phyloP scores from a whole-genome alignment of 2,888 invertebrate genomes.

The Spicauda simplicius region DNA sequence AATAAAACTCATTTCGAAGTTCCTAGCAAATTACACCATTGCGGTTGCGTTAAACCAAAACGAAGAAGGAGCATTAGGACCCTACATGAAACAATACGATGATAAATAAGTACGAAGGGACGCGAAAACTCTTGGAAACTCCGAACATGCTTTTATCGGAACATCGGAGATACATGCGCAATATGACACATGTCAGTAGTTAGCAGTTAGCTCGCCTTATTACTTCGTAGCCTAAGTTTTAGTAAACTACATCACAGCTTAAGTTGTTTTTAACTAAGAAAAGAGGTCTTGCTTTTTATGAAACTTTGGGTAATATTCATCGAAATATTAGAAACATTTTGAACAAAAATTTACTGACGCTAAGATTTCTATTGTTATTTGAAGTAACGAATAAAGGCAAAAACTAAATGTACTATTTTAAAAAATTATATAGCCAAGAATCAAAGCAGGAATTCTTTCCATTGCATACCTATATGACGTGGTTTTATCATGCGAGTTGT shows the following conservation, averaged over 20 bases:
- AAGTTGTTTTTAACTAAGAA: not conserved
- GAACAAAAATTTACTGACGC: too few relatives aligned
- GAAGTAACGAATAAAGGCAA: too few relatives aligned
- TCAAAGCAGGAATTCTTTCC: too few relatives aligned
- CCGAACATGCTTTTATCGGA: conserved; percentile 31
- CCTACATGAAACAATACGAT: conserved; percentile 16
- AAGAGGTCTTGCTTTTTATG: not conserved
- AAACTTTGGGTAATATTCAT: too few relatives aligned
- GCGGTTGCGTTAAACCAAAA: conserved; percentile 18
- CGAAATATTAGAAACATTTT: too few relatives aligned
- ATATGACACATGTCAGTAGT: not conserved
- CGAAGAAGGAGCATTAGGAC: conserved; percentile 28
- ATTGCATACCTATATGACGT: too few relatives aligned
- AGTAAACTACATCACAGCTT: not conserved
- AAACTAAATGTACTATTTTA: too few relatives aligned
- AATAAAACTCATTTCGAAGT: not conserved
- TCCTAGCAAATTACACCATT: not conserved
- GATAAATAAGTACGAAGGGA: conserved; percentile 25
- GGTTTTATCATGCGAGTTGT: too few relatives aligned
- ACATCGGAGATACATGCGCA: conserved; percentile 20
- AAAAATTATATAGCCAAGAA: too few relatives aligned
- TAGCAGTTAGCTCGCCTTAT: not conserved
- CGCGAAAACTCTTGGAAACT: conserved; percentile 12
- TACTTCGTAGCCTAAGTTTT: not conserved
- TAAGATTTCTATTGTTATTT: too few relatives aligned